A percentile compares a stretch with the other conserved stretches of the same genome.
These are phyloP conservation scores for Caenorhabditis virilis DNA, from an alignment of 2,888 invertebrate species.

Conservation along the genomic window DNA sequence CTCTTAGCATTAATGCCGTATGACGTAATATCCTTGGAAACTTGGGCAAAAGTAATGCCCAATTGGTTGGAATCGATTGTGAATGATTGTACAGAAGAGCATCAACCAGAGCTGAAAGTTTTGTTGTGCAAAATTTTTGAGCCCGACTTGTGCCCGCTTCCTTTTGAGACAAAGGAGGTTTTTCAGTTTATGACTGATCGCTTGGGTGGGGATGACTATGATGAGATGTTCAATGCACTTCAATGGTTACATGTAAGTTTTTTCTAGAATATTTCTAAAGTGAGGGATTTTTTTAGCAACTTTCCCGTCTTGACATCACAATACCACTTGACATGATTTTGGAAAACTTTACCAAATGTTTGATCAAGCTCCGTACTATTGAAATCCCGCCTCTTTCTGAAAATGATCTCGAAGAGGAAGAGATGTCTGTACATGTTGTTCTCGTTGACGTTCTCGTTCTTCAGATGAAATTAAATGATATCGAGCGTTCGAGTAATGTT, in stretches of 20 bases:
- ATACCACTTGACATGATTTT: conserved; percentile 71
- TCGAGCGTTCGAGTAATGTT: conserved; percentile 72
- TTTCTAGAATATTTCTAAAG: neutral
- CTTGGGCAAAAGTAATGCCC: conserved; percentile 97
- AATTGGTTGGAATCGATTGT: conserved; percentile 79
- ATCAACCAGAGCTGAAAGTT: conserved; percentile 82
- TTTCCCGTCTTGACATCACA: conserved; percentile 71
- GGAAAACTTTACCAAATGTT: conserved; percentile 66
- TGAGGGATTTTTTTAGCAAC: conserved; percentile 68
- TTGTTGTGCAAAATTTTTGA: conserved; percentile 90
- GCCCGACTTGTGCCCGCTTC: conserved; percentile 90
- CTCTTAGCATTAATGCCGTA: conserved; percentile 91
- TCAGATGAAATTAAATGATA: conserved; percentile 87
- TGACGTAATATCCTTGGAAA: conserved; percentile 82
- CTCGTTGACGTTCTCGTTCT: conserved; percentile 93
- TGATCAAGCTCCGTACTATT: conserved; percentile 38
- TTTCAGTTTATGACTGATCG: conserved; percentile 89
- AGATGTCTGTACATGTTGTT: conserved; percentile 79
- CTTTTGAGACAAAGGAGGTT: conserved; percentile 90
- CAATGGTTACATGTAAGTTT: conserved; percentile 70
- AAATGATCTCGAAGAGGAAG: conserved; percentile 59
- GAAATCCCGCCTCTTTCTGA: conserved; percentile 50
- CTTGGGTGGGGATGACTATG: conserved; percentile 73
- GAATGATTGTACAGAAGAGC: conserved; percentile 54
- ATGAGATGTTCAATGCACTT: conserved; percentile 71